phyloP scores from a whole-genome alignment of 1,140 invertebrate genomes.

The Heliconius melpomene region DNA sequence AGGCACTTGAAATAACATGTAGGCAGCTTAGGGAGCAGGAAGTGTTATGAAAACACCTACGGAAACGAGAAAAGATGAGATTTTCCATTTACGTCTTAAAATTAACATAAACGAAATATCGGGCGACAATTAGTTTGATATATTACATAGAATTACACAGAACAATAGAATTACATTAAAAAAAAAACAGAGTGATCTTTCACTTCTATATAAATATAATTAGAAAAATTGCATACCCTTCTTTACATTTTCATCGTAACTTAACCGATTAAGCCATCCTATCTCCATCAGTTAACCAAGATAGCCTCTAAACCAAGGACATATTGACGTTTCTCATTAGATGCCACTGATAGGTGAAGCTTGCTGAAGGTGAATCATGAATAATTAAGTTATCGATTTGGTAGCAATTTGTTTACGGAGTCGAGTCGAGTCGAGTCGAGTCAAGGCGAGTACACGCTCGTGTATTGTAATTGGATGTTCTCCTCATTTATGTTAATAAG shows the following conservation, averaged over 20 bases:
- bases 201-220: too few relatives aligned
- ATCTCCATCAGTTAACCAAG: conserved; percentile 6
- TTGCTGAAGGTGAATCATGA: conserved; percentile 14
- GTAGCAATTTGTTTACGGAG: conserved; percentile 1
- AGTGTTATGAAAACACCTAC: too few relatives aligned
- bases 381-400: conserved; percentile 16
- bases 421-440: neutral
- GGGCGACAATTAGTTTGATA: too few relatives aligned
- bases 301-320: neutral
- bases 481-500: conserved; percentile 1
- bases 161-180: too few relatives aligned
- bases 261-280: neutral
- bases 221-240: too few relatives aligned
- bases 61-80: too few relatives aligned
- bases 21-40: too few relatives aligned
- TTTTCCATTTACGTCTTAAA: too few relatives aligned
- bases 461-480: conserved; percentile 15
- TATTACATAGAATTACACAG: too few relatives aligned
- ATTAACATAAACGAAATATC: too few relatives aligned
- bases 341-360: conserved; percentile 10
- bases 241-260: neutral
- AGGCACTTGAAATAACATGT: too few relatives aligned
- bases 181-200: too few relatives aligned
- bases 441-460: neutral
- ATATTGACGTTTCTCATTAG: conserved; percentile 15